These are phyloP conservation scores for Hippoglossus stenolepis DNA, from an alignment of 2,113 vertebrate species.

Conservation along the genomic window DNA sequence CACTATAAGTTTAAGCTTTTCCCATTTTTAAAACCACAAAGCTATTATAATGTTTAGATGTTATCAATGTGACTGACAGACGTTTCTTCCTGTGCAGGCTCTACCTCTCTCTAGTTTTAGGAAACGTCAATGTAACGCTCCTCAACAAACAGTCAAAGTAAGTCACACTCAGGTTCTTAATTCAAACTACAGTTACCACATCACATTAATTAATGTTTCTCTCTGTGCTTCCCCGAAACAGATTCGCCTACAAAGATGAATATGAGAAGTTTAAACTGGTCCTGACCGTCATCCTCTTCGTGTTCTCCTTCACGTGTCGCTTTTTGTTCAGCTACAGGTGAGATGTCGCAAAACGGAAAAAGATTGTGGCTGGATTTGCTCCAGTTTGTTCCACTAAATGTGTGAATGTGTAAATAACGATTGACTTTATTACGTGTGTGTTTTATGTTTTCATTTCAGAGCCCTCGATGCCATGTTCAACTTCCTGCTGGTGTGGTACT, in stretches of 20 bases:
- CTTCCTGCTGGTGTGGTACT: constrained; percentile 98
- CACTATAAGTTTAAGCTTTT: too few species aligned
- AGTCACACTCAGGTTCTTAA: constrained; percentile 6
- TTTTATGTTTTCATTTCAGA: constrained; percentile 58
- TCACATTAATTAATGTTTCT: rapidly evolving
- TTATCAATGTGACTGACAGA: not conserved
- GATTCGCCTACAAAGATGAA: constrained; percentile 98
- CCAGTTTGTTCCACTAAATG: too few species aligned
- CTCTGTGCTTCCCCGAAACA: constrained; percentile 55
- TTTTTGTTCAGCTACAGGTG: constrained; percentile 95
- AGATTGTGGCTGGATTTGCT: too few species aligned
- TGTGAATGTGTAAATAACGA: too few species aligned
- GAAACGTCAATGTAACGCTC: constrained; percentile 95
- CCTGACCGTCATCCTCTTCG: constrained; percentile 94
- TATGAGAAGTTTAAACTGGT: constrained; percentile 98
- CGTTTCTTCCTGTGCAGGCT: constrained; percentile 80
- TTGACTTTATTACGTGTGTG: not conserved
- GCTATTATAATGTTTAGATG: not conserved
- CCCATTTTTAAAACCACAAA: not conserved
- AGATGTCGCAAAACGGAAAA: too few species aligned
- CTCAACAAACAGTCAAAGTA: constrained; percentile 98
- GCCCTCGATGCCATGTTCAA: constrained; percentile 91
- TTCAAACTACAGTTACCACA: rapidly evolving
- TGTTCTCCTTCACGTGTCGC: constrained; percentile 92
- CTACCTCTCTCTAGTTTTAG: constrained; percentile 95